Conservation (phyloP, 2,797 vertebrate species). For the Liasis olivaceus region DNA sequence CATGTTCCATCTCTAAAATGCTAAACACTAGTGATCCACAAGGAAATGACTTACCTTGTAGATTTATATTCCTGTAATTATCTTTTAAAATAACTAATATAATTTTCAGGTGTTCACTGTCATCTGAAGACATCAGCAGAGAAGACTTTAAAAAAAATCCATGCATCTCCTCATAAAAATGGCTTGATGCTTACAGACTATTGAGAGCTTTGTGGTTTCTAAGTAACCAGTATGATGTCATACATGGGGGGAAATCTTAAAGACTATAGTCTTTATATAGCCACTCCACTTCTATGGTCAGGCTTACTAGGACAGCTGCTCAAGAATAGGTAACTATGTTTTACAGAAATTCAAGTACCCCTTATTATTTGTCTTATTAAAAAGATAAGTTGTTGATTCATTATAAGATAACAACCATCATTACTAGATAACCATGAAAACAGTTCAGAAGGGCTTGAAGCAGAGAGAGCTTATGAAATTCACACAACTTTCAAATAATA, state of each 20-base stretch:
- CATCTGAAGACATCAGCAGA: not conserved
- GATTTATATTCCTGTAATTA: slow-evolving; percentile 17
- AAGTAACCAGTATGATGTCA: slow-evolving; percentile 8
- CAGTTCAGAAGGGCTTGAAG: not conserved
- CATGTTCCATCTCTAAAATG: not conserved
- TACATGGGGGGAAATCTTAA: slow-evolving; percentile 18
- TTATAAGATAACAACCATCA: not conserved
- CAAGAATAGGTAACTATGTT: not conserved
- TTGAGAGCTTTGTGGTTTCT: slow-evolving; percentile 12
- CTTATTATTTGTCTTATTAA: not conserved
- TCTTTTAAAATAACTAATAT: slow-evolving; percentile 35
- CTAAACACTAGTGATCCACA: not conserved
- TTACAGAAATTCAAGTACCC: not conserved
- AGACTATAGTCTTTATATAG: not conserved
- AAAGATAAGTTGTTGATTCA: not conserved
- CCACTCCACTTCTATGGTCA: not conserved
- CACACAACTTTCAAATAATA: not conserved
- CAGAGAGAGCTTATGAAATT: not conserved
- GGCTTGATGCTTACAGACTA: slow-evolving; percentile 4
- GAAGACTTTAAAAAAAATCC: slow-evolving; percentile 11
- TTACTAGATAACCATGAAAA: not conserved
- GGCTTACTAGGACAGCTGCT: not conserved
- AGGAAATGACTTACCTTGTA: slow-evolving; percentile 35
- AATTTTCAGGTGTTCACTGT: slow-evolving; percentile 4
- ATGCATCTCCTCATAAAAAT: slow-evolving; percentile 11